Percentiles rank a stretch among this genome's conserved stretches.
Evolutionary conservation across 1,140 invertebrate genomes (phyloP).

Genomic region (Nephila pilipes): DNA sequence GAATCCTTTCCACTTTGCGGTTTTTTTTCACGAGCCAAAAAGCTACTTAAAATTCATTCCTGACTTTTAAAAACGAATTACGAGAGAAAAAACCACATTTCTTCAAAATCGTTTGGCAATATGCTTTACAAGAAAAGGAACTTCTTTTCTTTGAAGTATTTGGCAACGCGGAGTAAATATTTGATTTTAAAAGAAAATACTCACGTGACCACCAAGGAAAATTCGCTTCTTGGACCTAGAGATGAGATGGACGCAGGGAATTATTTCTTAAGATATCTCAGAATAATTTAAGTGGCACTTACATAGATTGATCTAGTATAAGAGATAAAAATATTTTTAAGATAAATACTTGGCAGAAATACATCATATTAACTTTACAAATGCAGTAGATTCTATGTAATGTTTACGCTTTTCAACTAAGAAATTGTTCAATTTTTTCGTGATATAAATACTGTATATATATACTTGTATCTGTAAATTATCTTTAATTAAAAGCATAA

Average conservation of each 20-base stretch:
- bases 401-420: too few species aligned
- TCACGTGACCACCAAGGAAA: neutral
- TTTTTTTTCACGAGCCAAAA: neutral
- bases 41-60: neutral
- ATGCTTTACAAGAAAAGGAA: neutral
- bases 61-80: neutral
- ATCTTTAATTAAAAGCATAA: too few species aligned
- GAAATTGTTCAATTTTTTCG: too few species aligned
- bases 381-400: too few species aligned
- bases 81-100: neutral
- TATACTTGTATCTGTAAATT: too few species aligned
- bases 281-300: neutral
- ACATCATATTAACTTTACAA: too few species aligned
- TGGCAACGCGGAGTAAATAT: neutral
- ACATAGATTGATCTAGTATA: neutral
- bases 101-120: neutral
- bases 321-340: neutral
- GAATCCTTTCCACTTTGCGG: neutral
- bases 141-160: neutral
- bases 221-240: neutral
- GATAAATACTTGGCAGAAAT: too few species aligned
- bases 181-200: neutral
- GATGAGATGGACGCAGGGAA: neutral
- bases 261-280: neutral
- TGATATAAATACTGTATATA: too few species aligned